Conservation (phyloP, 2,113 vertebrate genomes). For the Aptenodytes forsteri region DNA sequence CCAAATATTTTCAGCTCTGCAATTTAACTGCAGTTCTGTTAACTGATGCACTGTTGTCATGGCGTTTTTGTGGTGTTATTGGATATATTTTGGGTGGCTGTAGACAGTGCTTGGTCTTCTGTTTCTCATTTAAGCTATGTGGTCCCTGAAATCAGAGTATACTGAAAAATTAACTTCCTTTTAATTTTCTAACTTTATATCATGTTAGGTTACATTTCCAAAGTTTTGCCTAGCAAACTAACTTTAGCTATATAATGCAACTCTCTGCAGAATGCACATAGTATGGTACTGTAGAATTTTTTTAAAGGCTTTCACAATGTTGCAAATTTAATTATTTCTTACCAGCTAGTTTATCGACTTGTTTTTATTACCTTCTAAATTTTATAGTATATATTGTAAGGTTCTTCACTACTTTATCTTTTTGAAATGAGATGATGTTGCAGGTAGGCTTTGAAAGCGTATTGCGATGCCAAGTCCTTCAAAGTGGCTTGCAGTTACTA, state of each 20-base stretch:
- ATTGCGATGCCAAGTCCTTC: not conserved
- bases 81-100: not conserved
- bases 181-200: not conserved
- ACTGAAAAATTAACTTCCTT: not conserved
- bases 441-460: not conserved
- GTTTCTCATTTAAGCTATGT: not conserved
- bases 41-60: not conserved
- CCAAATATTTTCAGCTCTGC: conserved; percentile 42
- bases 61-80: not conserved
- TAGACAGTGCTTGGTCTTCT: not conserved
- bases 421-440: not conserved
- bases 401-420: not conserved
- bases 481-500: not conserved
- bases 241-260: not conserved
- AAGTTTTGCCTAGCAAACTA: not conserved
- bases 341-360: not conserved
- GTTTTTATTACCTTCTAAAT: not conserved
- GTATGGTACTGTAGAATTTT: not conserved
- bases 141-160: not conserved
- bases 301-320: not conserved
- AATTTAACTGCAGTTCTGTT: not conserved
- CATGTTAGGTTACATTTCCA: not conserved
- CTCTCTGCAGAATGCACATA: not conserved
- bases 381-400: not conserved
- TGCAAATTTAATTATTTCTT: not conserved